phyloP scores from a whole-genome alignment of 1,140 invertebrate genomes.

The Bombus consobrinus region DNA sequence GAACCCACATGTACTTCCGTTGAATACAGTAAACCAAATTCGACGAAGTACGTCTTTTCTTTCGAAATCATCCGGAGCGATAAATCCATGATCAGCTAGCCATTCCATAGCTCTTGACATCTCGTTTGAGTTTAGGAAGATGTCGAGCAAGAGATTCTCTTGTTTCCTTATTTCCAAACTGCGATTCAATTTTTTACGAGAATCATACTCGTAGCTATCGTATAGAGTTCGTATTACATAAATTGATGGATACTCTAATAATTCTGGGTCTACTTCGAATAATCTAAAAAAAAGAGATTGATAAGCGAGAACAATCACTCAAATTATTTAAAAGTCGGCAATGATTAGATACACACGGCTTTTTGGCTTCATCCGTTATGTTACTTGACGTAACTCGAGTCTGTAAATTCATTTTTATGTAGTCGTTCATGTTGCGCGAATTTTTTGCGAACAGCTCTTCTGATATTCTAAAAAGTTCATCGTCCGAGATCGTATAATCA shows the following conservation, averaged over 20 bases:
- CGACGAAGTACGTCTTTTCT: conserved; percentile 89
- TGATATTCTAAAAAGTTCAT: conserved; percentile 72
- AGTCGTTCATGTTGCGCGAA: conserved; percentile 70
- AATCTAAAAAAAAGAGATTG: conserved; percentile 69
- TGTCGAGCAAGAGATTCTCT: conserved; percentile 84
- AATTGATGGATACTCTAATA: conserved; percentile 79
- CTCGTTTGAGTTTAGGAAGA: conserved; percentile 84
- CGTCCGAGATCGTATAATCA: conserved; percentile 68
- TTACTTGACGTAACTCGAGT: conserved; percentile 63
- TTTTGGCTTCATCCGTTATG: conserved; percentile 73
- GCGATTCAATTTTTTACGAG: conserved; percentile 88
- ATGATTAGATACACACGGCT: conserved; percentile 73
- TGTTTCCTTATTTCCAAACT: conserved; percentile 84
- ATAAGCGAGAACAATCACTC: conserved; percentile 42
- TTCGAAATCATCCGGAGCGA: conserved; percentile 76
- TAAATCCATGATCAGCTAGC: conserved; percentile 81
- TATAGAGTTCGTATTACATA: conserved; percentile 86
- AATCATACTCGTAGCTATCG: conserved; percentile 89
- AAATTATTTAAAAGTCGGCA: background rate
- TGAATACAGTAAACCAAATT: conserved; percentile 92
- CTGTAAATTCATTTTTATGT: conserved; percentile 78
- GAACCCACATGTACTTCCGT: conserved; percentile 91
- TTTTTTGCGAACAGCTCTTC: conserved; percentile 77
- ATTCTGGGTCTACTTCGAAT: conserved; percentile 65
- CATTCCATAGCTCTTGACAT: conserved; percentile 85